These are phyloP conservation scores for Callorhinus ursinus DNA, from an alignment of 2,113 vertebrate species.

Conservation along the genomic window DNA sequence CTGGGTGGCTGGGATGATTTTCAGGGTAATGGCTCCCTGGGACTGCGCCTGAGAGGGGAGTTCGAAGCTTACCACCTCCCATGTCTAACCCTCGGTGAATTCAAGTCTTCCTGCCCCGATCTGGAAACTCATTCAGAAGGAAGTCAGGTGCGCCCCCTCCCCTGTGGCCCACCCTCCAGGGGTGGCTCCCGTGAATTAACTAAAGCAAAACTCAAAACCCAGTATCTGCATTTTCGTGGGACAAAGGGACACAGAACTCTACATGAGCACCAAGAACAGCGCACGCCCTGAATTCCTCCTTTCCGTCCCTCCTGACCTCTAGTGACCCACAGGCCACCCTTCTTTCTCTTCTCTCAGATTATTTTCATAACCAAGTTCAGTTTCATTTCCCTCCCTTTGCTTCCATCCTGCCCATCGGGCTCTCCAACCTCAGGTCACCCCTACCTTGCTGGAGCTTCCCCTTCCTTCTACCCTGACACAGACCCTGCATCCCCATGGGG, in stretches of 20 bases:
- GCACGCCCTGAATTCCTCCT: background rate
- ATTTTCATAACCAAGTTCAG: background rate
- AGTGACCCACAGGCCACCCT: background rate
- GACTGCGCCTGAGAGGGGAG: slow-evolving; percentile 91
- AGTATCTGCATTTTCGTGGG: background rate
- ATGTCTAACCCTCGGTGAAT: background rate
- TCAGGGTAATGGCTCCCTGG: slow-evolving; percentile 96
- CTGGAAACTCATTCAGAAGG: background rate
- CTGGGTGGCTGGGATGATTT: slow-evolving; percentile 95
- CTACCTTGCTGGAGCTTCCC: background rate
- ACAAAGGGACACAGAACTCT: background rate
- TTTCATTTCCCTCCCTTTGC: background rate
- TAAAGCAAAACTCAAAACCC: background rate
- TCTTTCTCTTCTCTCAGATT: background rate
- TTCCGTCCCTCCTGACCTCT: background rate
- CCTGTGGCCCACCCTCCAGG: background rate
- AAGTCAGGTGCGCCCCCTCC: background rate
- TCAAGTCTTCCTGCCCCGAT: background rate
- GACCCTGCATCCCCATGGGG: background rate
- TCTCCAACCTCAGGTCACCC: background rate
- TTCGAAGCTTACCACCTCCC: background rate
- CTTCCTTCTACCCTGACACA: background rate
- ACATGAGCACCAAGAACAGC: background rate
- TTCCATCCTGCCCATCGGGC: background rate
- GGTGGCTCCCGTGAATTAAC: background rate